These are phyloP conservation scores for Imbricaverruca yamaguchii DNA, from an alignment of 2,888 invertebrate genomes.

Conservation along the genomic window DNA sequence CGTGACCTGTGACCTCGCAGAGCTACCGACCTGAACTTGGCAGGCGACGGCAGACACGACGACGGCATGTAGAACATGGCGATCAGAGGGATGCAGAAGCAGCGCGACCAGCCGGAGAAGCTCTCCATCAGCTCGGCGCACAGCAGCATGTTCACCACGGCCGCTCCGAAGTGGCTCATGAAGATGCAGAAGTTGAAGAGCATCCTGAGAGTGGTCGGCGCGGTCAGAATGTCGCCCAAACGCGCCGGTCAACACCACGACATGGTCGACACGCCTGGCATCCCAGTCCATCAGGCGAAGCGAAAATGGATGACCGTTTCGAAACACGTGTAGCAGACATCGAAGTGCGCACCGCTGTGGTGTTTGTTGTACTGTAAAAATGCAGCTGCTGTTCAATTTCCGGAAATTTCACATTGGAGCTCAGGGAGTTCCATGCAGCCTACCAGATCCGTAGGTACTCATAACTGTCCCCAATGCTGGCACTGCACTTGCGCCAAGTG, in stretches of 20 bases:
- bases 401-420: too few species aligned
- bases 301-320: background rate
- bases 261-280: too few species aligned
- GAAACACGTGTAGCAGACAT: too few species aligned
- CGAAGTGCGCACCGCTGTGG: too few species aligned
- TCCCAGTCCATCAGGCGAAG: background rate
- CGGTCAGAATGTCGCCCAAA: too few species aligned
- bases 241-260: too few species aligned
- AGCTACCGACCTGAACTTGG: background rate
- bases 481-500: too few species aligned
- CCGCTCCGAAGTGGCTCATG: constrained; percentile 46
- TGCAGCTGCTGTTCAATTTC: too few species aligned
- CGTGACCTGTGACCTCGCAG: too few species aligned
- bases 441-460: background rate
- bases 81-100: constrained; percentile 22
- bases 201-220: constrained; percentile 35
- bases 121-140: constrained; percentile 27
- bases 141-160: constrained; percentile 29
- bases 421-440: too few species aligned
- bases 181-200: constrained; percentile 55
- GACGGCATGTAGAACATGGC: background rate
- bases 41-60: background rate
- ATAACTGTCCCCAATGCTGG: background rate
- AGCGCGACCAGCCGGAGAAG: constrained; percentile 23
- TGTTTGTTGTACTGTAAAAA: too few species aligned